These are phyloP conservation scores for Catocala sponsa DNA, from an alignment of 2,888 invertebrate species.

Conservation along the genomic window DNA sequence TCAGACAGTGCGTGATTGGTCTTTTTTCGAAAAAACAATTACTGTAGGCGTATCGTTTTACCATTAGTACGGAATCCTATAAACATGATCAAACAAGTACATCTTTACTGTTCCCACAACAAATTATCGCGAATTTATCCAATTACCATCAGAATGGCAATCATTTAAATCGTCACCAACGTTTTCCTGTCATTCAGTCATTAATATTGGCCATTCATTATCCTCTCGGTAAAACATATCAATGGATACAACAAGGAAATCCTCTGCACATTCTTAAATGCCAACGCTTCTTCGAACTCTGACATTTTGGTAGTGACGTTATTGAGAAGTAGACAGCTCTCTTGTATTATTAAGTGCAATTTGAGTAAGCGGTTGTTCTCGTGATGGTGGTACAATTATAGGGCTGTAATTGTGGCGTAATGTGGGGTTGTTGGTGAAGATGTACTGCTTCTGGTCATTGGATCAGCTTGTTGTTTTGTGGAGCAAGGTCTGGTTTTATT, in stretches of 20 bases:
- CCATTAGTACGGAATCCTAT: too few relatives aligned
- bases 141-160: too few relatives aligned
- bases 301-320: constrained; percentile 29
- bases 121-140: too few relatives aligned
- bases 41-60: too few relatives aligned
- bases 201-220: too few relatives aligned
- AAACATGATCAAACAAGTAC: too few relatives aligned
- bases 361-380: constrained; percentile 11
- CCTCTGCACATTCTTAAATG: constrained; percentile 21
- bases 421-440: constrained; percentile 11
- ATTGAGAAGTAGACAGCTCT: constrained; percentile 6
- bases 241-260: constrained; percentile 20
- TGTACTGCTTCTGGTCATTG: constrained; percentile 8
- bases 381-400: constrained; percentile 25
- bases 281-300: constrained; percentile 24
- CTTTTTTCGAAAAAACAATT: too few relatives aligned
- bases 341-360: constrained; percentile 32
- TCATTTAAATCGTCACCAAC: too few relatives aligned
- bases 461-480: constrained; percentile 1
- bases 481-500: not conserved
- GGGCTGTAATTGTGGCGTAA: constrained; percentile 8
- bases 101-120: too few relatives aligned
- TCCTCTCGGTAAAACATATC: not conserved
- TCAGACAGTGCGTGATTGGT: too few relatives aligned
- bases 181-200: too few relatives aligned